These are phyloP conservation scores for Parascotia fuliginaria DNA, from an alignment of 2,888 invertebrate genomes.

Conservation along the genomic window DNA sequence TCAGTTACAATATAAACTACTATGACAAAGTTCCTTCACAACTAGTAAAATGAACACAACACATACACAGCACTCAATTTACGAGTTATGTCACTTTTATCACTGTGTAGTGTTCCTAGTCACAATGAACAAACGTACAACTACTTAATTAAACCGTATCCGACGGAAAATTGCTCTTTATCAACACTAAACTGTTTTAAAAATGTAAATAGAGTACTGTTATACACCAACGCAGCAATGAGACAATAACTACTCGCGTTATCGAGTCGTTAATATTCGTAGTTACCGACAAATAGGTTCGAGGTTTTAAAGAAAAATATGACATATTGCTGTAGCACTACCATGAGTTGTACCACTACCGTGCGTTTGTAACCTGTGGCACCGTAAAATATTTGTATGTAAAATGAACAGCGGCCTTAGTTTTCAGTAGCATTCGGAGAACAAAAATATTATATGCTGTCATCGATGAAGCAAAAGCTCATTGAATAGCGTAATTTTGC, in stretches of 20 bases:
- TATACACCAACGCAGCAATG: constrained; percentile 1
- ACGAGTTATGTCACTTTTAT: constrained; percentile 57
- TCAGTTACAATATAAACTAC: too few species aligned
- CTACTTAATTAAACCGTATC: constrained; percentile 57
- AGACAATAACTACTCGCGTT: constrained; percentile 1
- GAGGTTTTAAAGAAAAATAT: neutral
- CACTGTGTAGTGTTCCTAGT: constrained; percentile 31
- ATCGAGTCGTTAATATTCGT: neutral
- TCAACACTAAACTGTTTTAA: constrained; percentile 24
- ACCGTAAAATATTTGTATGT: too few species aligned
- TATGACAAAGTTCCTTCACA: constrained; percentile 20
- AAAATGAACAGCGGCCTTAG: too few species aligned
- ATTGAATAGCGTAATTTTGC: too few species aligned
- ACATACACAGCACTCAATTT: constrained; percentile 45
- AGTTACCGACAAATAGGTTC: neutral
- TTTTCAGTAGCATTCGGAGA: too few species aligned
- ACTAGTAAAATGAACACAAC: constrained; percentile 13
- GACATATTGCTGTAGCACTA: too few species aligned
- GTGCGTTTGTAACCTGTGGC: too few species aligned
- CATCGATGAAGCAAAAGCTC: too few species aligned
- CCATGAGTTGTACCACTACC: too few species aligned
- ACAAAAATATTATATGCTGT: too few species aligned
- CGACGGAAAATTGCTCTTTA: constrained; percentile 52
- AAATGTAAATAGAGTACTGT: constrained; percentile 36
- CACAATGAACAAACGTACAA: constrained; percentile 17